Conservation (phyloP, 2,888 invertebrate species). For the Crocallis elinguaria region DNA sequence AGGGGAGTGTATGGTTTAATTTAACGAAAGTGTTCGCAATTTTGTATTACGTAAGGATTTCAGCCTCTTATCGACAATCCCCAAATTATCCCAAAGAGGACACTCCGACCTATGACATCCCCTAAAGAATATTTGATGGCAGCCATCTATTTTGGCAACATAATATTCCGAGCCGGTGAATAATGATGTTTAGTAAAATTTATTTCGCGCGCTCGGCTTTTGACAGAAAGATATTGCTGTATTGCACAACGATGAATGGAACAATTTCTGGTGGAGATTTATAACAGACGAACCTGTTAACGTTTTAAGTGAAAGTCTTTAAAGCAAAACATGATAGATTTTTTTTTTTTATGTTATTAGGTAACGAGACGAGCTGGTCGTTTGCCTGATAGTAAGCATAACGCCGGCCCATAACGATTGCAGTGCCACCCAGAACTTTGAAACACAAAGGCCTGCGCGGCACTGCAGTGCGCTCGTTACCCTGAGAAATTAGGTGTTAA, state of each 20-base stretch:
- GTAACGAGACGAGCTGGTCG: too few species aligned
- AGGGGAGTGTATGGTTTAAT: too few species aligned
- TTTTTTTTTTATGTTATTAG: not conserved
- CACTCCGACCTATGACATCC: slow-evolving; percentile 35
- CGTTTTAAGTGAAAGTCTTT: not conserved
- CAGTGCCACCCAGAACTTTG: too few species aligned
- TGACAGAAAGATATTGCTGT: slow-evolving; percentile 50
- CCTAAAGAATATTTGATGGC: slow-evolving; percentile 64
- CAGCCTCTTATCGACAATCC: too few species aligned
- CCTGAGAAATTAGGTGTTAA: too few species aligned
- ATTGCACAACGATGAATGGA: slow-evolving; percentile 48
- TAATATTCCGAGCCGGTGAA: slow-evolving; percentile 68
- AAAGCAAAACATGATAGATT: not conserved
- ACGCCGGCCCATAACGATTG: too few species aligned
- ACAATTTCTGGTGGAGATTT: slow-evolving; percentile 32
- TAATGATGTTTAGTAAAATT: slow-evolving; percentile 71
- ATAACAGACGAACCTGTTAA: slow-evolving; percentile 3
- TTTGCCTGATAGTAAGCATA: too few species aligned
- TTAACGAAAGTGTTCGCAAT: too few species aligned
- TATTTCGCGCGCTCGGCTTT: slow-evolving; percentile 54
- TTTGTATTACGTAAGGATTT: too few species aligned
- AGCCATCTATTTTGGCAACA: slow-evolving; percentile 65
- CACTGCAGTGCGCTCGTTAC: too few species aligned
- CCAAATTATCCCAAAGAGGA: slow-evolving; percentile 7
- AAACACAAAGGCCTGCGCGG: too few species aligned